Evolutionary conservation across 2,113 vertebrate genomes (phyloP), one percentile per base, ranked within the genome.

Genomic region (Tetrao urogallus): DNA sequence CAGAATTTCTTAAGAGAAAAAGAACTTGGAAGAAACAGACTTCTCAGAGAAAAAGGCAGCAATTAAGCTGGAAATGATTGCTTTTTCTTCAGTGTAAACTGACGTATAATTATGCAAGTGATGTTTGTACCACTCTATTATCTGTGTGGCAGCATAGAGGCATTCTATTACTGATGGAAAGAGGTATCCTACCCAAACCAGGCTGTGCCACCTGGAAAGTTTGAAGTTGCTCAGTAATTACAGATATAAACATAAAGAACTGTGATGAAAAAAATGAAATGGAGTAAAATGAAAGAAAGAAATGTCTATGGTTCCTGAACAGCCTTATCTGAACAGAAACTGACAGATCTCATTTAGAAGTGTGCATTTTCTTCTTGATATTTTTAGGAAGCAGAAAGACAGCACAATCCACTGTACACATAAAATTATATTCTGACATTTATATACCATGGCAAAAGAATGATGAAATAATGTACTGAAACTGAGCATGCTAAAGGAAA

Each of bases 21-120:
- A 73, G 15, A 82, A 82, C 42, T 85, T 87, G 50, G 42, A 88
- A 88, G 45, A 80, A 82, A 56, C 6, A 71, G 75, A 82, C 34
- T 22, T 82, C 56, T 90, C 45, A 27, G 50, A 91, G 45, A 94
- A 60, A 94, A 91, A 47, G 87, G 50, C 69, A 93, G 43, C 60
- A 89, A 92, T 92, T 73, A 89, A 89, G 32, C 47, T 91, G 38
- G 42, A 92, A 95, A 77, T 42, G 72, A 8, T 57, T 80, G 38
- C 28, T 81, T 91, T 90, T 74, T 47, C 58, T 91, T 71, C 43
- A 86, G 72, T 63, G 66, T 64, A 86, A 94, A 75, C 18, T 65
- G 48, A 84, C 69, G 48, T 24, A 66, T 73, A 93, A 90, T 82
- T 92, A 95, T 76, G 25, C 81, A 87, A 92, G 77, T 42, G 71